Base-by-base conservation (phyloP, 2,888 invertebrate genomes). In the Scrobipalpa atriplicella region DNA sequence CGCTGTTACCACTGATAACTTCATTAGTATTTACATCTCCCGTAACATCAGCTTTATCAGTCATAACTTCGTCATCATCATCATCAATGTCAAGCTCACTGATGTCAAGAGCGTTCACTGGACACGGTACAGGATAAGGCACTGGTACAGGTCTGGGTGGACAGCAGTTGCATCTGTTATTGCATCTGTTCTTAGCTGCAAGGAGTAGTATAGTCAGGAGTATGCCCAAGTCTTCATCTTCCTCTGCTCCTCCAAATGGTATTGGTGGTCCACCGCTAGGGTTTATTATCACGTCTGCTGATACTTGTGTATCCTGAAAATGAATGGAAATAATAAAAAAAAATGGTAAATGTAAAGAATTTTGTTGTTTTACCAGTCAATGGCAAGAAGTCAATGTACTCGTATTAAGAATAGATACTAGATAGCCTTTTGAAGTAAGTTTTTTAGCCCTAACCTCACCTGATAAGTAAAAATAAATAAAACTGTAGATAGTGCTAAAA, bases 211-310 rank as follows among this genome's bases (percentile, higher is more conserved):
- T 71, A 0, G 86, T 78, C 13, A 89, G 76, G 2, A 89, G 73
- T 0, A 87, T 66, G 0, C 89, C 87, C 1, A 87, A 70, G 69
- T 88, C 86, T 39, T 88, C 86, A 39, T 84, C 83, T 39, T 74
- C 73, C 16, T 76, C 73, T 38, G 73, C 75, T 60, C 77, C 66
- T 7, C 62, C 58, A 56, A 80, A 82, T 18, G 73, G 29, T 47
- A 83, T 63, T 16, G 83, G 78, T 19, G 70, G 68, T 8, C 78
- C 76, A 43, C 79, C 80, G 36, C 13, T 7, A 16, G 58, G 38
- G n/a, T n/a, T 5, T 58, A 58, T n/a, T 8, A 58, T 9, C 5
- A 13, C 16, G n/a, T 58, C 36, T 7, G 73, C 72, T 61, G 77
- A 73, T 41, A 81, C 81, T 73, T 75, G 73, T 13, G 66, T 61